Base-by-base conservation (phyloP, 2,797 vertebrate species). In the Hippopotamyrus pictus region DNA sequence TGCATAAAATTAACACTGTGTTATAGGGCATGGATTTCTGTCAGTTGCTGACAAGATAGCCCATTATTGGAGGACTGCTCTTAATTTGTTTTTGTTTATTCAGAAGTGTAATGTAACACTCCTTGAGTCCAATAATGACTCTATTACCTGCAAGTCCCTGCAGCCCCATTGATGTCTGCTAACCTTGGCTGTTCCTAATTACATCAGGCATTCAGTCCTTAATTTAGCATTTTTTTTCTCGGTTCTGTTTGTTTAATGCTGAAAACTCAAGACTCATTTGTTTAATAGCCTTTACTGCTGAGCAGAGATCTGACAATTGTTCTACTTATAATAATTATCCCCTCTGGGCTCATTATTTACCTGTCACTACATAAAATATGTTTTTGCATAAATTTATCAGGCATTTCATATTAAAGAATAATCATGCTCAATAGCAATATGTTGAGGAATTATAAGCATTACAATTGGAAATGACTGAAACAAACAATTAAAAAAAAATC, bases 11-110 rank as follows among this genome's bases (percentile, higher is more conserved):
- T 94, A 96, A 96, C 95, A 96, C 94, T 93, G 94, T 95, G 95
- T 96, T 96, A 95, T 94, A 94, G 94, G 92, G 89, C 94, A 96
- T 97, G 92, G 95, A 95, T 96, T 96, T 95, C 95, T 95, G 94
- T 95, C 96, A 94, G 93, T 62, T 87, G 88, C 90, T 93, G 96
- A 96, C 96, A 96, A 95, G 95, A 95, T 95, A 94, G 94, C 92
- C 93, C 93, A 95, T 95, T 95, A 95, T 94, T 91, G 95, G 95
- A 94, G 90, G 84, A 92, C 92, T 53, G 88, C 91, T 91, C 91
- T 95, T 96, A 96, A 97, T 97, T 96, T 96, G 95, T 96, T 96
- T 96, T 95, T 96, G 96, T 96, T 96, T 96, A 96, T 96, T 96
- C 95, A 93, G 94, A 94, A 92, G 94, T 93, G 95, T 96, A 96